phyloP scores from a whole-genome alignment of 2,113 vertebrate species.

The Fregetta grallaria region DNA sequence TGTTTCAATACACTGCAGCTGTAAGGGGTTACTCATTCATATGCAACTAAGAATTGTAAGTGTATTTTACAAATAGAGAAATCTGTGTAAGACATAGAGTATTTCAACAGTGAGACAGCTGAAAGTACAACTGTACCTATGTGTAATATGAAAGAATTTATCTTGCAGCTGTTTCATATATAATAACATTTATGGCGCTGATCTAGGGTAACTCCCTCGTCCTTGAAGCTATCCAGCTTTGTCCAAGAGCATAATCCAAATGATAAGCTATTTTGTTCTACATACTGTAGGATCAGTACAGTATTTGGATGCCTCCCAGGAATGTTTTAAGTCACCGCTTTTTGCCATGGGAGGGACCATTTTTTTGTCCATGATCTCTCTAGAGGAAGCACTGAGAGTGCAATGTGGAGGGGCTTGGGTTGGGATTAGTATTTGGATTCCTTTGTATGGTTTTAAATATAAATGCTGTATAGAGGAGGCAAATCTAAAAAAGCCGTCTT shows the following conservation, averaged over 20 bases:
- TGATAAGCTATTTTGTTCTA: slow-evolving; percentile 44
- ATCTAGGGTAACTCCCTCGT: slow-evolving; percentile 8
- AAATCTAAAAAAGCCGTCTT: not conserved
- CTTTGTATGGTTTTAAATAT: not conserved
- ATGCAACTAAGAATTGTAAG: not conserved
- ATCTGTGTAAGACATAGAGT: not conserved
- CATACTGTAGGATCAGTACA: not conserved
- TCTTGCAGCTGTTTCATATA: slow-evolving; percentile 45
- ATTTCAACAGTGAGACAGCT: slow-evolving; percentile 18
- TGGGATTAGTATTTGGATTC: not conserved
- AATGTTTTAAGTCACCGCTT: not conserved
- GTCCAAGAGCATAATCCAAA: slow-evolving; percentile 5
- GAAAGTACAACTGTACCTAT: slow-evolving; percentile 41
- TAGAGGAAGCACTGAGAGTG: not conserved
- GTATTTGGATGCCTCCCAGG: slow-evolving; percentile 5
- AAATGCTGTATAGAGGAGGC: not conserved
- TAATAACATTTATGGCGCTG: not conserved
- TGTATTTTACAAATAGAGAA: not conserved
- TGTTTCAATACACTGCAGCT: not conserved
- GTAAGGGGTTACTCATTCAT: not conserved
- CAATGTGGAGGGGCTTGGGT: not conserved
- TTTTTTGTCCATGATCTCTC: not conserved
- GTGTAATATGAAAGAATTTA: slow-evolving; percentile 14
- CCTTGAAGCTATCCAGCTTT: slow-evolving; percentile 39
- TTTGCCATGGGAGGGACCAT: not conserved